A percentile compares a stretch with the other conserved stretches of the same genome.
phyloP scores from a whole-genome alignment of 1,140 invertebrate genomes.

The Drosophila orosa region DNA sequence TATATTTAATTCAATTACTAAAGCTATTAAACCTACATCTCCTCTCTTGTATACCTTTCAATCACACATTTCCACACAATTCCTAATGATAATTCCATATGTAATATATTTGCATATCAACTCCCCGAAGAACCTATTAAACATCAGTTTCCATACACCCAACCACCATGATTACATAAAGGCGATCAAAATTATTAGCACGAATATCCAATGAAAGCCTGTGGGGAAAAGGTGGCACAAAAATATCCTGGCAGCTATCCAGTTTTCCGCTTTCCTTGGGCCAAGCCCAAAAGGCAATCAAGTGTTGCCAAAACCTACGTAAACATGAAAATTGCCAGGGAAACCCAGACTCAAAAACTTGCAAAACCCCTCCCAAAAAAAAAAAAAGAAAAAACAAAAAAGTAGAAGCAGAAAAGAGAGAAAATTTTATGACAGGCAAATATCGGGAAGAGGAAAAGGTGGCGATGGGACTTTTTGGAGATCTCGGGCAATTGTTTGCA shows the following conservation, averaged over 20 bases:
- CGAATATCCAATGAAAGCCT: not conserved
- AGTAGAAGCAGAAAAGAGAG: not conserved
- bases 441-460: conserved; percentile 1
- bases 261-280: conserved; percentile 29
- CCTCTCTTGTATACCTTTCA: no score
- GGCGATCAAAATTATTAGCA: conserved; percentile 33
- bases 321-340: conserved; percentile 73
- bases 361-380: conserved; percentile 4
- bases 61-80: not conserved
- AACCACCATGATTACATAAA: conserved; percentile 17
- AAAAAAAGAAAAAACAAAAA: not conserved
- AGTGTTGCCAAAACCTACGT: conserved; percentile 75
- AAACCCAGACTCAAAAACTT: conserved; percentile 37
- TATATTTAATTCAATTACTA: not conserved
- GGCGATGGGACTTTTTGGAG: not conserved
- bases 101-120: not conserved
- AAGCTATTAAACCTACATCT: not conserved
- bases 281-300: conserved; percentile 73
- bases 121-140: conserved; percentile 5
- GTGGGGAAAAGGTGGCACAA: conserved; percentile 5
- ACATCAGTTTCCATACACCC: not conserved
- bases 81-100: not conserved
- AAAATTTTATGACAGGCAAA: conserved; percentile 30
- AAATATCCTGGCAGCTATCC: conserved; percentile 34
- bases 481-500: conserved; percentile 73